Conservation (phyloP, 2,113 vertebrate species). For the Scytalopus superciliaris region DNA sequence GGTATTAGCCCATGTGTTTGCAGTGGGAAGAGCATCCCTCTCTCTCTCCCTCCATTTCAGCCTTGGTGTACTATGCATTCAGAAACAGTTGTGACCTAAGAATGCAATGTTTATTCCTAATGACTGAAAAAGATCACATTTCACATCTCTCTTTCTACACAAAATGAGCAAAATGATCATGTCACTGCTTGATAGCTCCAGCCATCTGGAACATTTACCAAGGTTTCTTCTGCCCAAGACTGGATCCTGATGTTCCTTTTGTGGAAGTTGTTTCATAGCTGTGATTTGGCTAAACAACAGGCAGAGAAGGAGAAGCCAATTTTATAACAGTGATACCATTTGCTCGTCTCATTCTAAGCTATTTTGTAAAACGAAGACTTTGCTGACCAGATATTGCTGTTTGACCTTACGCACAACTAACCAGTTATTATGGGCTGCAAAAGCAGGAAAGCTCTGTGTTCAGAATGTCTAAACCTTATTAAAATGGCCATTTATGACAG, state of each 20-base stretch:
- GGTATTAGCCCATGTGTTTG: background rate
- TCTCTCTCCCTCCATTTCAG: background rate
- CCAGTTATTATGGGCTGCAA: background rate
- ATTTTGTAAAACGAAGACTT: background rate
- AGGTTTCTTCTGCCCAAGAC: background rate
- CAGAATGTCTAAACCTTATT: constrained; percentile 25
- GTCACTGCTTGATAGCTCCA: background rate
- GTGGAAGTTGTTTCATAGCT: background rate
- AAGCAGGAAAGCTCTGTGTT: background rate
- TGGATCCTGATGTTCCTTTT: background rate
- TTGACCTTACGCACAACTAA: background rate
- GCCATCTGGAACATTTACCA: background rate
- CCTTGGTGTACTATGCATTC: no score
- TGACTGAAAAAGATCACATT: background rate
- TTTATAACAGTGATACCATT: background rate
- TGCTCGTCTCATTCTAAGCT: background rate
- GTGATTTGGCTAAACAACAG: background rate
- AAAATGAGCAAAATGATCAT: background rate
- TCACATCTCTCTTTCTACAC: background rate
- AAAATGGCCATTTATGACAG: background rate
- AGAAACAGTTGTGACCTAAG: background rate
- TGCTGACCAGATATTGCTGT: background rate
- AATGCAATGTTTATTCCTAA: background rate
- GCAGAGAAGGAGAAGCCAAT: background rate
- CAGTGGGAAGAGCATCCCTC: background rate